Conservation (phyloP, 2,888 invertebrate species). For the Neuroscelio doddi region DNA sequence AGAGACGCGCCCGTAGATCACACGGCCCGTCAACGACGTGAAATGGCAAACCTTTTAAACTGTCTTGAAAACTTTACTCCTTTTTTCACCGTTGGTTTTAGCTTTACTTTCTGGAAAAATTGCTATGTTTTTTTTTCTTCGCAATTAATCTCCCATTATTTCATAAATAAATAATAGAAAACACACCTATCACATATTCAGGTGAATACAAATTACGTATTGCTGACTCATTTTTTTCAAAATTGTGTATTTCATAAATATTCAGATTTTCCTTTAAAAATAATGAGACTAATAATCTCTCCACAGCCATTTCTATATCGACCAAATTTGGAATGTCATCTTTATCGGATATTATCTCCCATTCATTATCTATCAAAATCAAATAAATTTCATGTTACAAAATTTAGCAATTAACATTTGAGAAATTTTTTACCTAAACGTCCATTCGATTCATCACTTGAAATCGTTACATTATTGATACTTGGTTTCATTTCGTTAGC, state of each 20-base stretch:
- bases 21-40: slow-evolving; percentile 32
- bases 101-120: no score
- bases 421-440: no score
- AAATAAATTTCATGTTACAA: neutral
- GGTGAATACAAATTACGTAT: neutral
- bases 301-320: neutral
- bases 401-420: neutral
- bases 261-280: neutral
- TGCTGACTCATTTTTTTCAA: neutral
- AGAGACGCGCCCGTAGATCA: slow-evolving; percentile 41
- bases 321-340: neutral
- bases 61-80: no score
- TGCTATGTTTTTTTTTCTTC: no score
- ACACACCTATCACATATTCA: neutral
- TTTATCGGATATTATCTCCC: neutral
- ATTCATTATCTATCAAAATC: slow-evolving; percentile 1
- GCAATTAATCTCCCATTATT: no score
- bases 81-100: no score
- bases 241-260: neutral
- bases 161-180: no score
- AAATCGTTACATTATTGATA: neutral
- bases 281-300: neutral
- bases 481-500: neutral
- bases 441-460: neutral
- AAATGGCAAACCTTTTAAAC: slow-evolving; percentile 21